Conservation (phyloP, 2,888 invertebrate species). For the Athetis lepigone region DNA sequence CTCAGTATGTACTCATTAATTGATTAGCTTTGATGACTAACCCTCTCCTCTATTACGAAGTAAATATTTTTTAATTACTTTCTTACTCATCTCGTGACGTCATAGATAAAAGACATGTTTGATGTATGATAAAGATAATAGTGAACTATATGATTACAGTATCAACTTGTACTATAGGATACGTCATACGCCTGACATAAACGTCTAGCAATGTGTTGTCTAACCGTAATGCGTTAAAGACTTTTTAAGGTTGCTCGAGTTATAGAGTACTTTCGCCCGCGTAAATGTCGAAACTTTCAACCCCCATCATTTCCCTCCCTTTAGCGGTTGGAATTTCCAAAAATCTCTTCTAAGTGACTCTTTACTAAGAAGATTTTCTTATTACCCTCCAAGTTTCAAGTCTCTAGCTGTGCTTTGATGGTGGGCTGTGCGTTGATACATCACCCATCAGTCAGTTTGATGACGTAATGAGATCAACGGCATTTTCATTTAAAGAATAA, state of each 20-base stretch:
- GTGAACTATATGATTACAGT: neutral
- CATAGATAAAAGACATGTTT: slow-evolving; percentile 6
- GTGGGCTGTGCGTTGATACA: too few species aligned
- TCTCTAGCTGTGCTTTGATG: too few species aligned
- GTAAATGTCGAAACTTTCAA: too few species aligned
- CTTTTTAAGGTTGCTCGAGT: neutral
- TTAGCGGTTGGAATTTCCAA: too few species aligned
- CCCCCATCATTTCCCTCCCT: too few species aligned
- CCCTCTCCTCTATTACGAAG: neutral
- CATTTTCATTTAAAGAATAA: too few species aligned
- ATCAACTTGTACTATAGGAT: neutral
- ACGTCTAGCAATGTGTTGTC: slow-evolving; percentile 35
- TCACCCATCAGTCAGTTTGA: too few species aligned
- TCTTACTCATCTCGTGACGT: neutral
- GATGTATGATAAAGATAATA: neutral
- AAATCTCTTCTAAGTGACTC: too few species aligned
- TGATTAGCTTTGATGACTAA: slow-evolving; percentile 20
- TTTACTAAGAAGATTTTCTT: too few species aligned
- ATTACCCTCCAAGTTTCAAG: too few species aligned
- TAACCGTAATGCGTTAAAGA: neutral
- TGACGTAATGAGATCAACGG: too few species aligned
- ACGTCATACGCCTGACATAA: slow-evolving; percentile 37
- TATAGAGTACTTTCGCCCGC: too few species aligned
- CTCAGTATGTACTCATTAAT: neutral
- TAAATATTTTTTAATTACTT: slow-evolving; percentile 1